Conservation (phyloP, 1,140 invertebrate genomes). For the Zaprionus inermis region DNA sequence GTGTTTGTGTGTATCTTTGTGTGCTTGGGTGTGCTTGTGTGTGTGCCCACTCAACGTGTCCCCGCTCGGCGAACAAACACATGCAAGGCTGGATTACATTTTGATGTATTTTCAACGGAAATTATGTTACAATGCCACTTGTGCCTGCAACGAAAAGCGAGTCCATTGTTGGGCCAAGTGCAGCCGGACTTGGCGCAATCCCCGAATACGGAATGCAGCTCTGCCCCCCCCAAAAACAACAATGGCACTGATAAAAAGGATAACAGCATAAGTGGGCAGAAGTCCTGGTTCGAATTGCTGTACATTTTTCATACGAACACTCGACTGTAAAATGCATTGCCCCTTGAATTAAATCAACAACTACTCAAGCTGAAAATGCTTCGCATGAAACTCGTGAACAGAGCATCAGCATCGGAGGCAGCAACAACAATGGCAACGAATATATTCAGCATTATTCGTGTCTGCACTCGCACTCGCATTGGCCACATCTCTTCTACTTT, state of each 20-base stretch:
- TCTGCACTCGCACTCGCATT: conserved; percentile 41
- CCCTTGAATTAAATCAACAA: conserved; percentile 81
- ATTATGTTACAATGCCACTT: conserved; percentile 77
- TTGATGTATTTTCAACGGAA: conserved; percentile 78
- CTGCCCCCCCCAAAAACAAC: conserved; percentile 13
- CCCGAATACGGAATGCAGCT: background rate
- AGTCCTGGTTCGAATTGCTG: conserved; percentile 56
- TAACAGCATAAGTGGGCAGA: conserved; percentile 58
- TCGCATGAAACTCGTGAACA: conserved; percentile 11
- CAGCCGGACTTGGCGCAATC: conserved; percentile 1
- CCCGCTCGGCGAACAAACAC: conserved; percentile 49
- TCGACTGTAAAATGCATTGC: conserved; percentile 75
- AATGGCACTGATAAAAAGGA: conserved; percentile 56
- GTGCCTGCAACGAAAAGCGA: conserved; percentile 36
- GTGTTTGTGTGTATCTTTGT: conserved; percentile 13
- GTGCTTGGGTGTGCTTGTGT: conserved; percentile 11
- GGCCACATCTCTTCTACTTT: conserved; percentile 29
- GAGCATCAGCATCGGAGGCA: conserved; percentile 15
- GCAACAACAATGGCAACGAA: conserved; percentile 20
- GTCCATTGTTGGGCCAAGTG: conserved; percentile 42
- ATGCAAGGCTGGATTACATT: conserved; percentile 67
- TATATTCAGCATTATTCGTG: conserved; percentile 33
- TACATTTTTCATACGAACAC: conserved; percentile 73
- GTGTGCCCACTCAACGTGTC: conserved; percentile 34
- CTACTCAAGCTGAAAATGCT: conserved; percentile 67